Evolutionary conservation across 1,140 invertebrate genomes (phyloP).

Genomic region (Drosophila takahashii): DNA sequence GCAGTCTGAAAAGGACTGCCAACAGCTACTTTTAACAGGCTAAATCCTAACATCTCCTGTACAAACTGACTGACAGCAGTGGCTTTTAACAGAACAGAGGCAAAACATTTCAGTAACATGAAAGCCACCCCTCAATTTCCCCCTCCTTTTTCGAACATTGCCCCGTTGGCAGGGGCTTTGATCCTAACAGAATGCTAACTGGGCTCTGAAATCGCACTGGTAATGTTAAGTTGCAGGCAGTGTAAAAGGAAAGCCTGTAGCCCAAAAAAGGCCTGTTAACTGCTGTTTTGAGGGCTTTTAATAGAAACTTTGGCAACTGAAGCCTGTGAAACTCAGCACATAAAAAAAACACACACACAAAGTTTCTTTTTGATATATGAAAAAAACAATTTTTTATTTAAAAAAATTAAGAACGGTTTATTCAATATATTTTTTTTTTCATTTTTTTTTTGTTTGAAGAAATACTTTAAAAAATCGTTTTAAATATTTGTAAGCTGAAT

Average conservation of each 20-base stretch:
- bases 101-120: constrained; percentile 18
- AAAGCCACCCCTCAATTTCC: constrained; percentile 41
- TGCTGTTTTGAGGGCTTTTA: neutral
- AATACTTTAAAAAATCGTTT: too few relatives aligned
- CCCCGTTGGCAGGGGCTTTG: constrained; percentile 48
- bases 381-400: too few relatives aligned
- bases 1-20: neutral
- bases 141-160: constrained; percentile 64
- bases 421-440: too few relatives aligned
- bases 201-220: neutral
- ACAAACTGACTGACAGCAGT: neutral
- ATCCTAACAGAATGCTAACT: constrained; percentile 29
- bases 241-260: neutral
- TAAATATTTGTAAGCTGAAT: too few relatives aligned
- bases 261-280: constrained; percentile 1
- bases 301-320: neutral
- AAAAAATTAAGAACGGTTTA: too few relatives aligned
- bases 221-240: neutral
- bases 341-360: too few relatives aligned
- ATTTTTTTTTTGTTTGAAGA: too few relatives aligned
- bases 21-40: neutral
- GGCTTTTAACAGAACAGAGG: constrained; percentile 5
- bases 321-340: too few relatives aligned
- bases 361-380: too few relatives aligned
- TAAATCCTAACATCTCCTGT: neutral